Conservation (phyloP, 2,888 invertebrate species). For the Yponomeuta plumbellus region DNA sequence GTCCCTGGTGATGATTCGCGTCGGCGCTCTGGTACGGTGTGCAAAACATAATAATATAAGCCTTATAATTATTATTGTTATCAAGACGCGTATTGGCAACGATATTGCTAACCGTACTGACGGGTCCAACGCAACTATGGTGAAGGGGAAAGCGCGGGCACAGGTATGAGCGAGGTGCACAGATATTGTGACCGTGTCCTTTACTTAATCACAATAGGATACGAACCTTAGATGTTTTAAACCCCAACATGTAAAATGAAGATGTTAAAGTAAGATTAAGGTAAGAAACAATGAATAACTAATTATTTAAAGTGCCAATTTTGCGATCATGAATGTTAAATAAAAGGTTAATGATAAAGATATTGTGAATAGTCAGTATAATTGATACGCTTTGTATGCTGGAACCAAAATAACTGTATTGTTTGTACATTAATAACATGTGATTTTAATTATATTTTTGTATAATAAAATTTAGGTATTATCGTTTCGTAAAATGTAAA, state of each 20-base stretch:
- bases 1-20: too few species aligned
- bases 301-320: constrained; percentile 9
- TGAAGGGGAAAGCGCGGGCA: too few species aligned
- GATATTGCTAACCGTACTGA: too few species aligned
- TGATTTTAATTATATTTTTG: constrained; percentile 6
- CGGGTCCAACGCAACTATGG: too few species aligned
- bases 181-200: too few species aligned
- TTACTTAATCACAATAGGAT: too few species aligned
- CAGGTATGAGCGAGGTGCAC: too few species aligned
- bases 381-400: neutral
- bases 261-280: neutral
- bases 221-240: too few species aligned
- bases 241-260: neutral
- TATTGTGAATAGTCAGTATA: neutral
- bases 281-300: neutral
- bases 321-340: neutral
- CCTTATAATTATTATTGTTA: too few species aligned
- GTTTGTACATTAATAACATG: constrained; percentile 1
- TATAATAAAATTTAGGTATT: neutral
- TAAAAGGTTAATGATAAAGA: neutral
- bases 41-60: too few species aligned
- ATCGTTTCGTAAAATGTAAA: neutral
- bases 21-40: too few species aligned
- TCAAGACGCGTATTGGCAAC: too few species aligned
- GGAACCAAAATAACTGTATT: neutral